Evolutionary conservation across 2,888 invertebrate genomes (phyloP), one percentile per base, ranked within the genome.

Genomic region (Drosophila mettleri): DNA sequence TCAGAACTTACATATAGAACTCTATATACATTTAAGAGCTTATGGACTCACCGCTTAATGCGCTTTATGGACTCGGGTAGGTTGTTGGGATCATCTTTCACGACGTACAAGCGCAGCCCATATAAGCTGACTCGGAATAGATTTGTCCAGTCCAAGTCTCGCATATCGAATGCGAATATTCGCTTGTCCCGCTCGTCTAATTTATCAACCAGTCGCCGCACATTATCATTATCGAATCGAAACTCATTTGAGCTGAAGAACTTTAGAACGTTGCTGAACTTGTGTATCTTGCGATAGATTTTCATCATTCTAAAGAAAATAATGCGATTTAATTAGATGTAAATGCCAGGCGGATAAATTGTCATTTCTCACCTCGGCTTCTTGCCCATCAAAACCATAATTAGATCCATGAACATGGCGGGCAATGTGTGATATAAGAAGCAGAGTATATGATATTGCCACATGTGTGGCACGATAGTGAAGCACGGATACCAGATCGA

Each of bases 251-350:
- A 95, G 67, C 95, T 95, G 92, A 98, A 98, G 92, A 96, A 97
- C 10, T 95, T 93, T 39, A 98, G 91, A 0, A 96, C 95, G n/a
- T 95, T 94, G 34, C 95, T 94, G 76, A 97, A 96, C 91, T 96
- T 96, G 91, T 97, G 96, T 59, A 98, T 94, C 91, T 97, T 97
- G 68, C 94, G 94, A 91, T 97, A 97, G 61, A 96, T 94, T 86
- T 95, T 95, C 87, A 97, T 92, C 94, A 97, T 94, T 92, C 96
- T 98, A 67, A 29, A 65, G 62, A 58, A 14, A 6, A 27, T 22
- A 9, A 12, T 1, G 7, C 12, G 2, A 3, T 16, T 7, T 45
- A 16, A 16, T 1, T 12, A 12, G 7, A 16, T 3, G 3, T n/a
- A 29, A 45, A 27, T 27, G 2, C 6, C 12, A 36, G 0, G 9